Evolutionary conservation across 37 sponge, comb jelly and placozoan species (phyloP).

Genomic region (Halisarca cf. caerulea): DNA sequence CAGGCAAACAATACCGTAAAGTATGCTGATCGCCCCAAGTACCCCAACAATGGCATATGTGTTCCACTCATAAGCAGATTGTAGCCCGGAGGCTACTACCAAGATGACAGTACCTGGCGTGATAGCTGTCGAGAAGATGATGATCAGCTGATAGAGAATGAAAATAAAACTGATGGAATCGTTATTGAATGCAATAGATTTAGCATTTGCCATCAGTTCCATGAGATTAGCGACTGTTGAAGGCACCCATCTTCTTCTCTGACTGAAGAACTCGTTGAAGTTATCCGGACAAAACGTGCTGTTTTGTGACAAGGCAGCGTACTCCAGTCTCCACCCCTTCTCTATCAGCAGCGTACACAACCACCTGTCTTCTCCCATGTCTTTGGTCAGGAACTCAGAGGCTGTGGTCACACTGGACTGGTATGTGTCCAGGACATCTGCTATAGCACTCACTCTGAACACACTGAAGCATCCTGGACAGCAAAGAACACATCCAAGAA

Average conservation of each 20-base stretch:
- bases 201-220: conserved; percentile 46
- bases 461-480: conserved; percentile 92
- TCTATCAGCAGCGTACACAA: conserved; percentile 89
- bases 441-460: conserved; percentile 76
- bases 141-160: conserved; percentile 73
- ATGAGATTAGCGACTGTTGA: conserved; percentile 85
- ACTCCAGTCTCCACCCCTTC: conserved; percentile 83
- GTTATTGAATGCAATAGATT: conserved; percentile 49
- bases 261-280: conserved; percentile 89
- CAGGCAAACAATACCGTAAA: background rate
- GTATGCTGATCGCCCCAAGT: background rate
- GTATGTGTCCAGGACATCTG: conserved; percentile 65
- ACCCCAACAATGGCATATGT: background rate
- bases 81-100: conserved; percentile 69
- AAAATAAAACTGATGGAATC: conserved; percentile 70
- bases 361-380: conserved; percentile 97
- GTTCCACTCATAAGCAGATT: conserved; percentile 43
- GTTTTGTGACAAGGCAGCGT: conserved; percentile 81
- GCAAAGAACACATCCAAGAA: conserved; percentile 87
- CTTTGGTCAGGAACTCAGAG: conserved; percentile 85
- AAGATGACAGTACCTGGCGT: conserved; percentile 81
- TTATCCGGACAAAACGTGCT: conserved; percentile 76
- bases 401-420: conserved; percentile 60
- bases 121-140: conserved; percentile 76
- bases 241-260: conserved; percentile 88